Conservation (phyloP, 2,888 invertebrate species). For the Synanthedon andrenaeformis region DNA sequence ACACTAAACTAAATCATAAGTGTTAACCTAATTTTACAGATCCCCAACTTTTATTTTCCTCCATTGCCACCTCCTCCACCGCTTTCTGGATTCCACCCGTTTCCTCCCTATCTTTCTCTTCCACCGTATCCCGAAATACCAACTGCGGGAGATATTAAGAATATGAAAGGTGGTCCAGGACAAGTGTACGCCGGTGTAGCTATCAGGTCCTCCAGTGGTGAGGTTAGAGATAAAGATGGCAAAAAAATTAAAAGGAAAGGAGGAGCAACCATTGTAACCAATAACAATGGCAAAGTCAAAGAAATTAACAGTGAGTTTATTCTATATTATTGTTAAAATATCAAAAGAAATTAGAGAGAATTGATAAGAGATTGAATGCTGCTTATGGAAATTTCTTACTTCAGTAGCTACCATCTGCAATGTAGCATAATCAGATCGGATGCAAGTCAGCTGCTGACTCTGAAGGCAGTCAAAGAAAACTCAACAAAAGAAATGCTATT, state of each 20-base stretch:
- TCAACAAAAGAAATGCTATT: too few species aligned
- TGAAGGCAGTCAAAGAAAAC: too few species aligned
- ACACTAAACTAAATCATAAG: background rate
- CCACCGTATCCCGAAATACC: conserved; percentile 6
- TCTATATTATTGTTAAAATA: background rate
- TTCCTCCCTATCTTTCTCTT: conserved; percentile 12
- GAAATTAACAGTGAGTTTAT: conserved; percentile 12
- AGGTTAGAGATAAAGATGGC: background rate
- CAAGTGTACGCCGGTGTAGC: conserved; percentile 19
- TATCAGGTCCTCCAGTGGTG: conserved; percentile 13
- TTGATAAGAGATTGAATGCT: background rate
- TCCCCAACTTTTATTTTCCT: conserved; percentile 12
- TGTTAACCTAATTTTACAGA: conserved; percentile 5
- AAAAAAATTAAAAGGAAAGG: conserved; percentile 11
- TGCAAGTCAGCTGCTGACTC: too few species aligned
- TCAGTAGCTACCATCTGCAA: too few species aligned
- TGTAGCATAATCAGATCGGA: too few species aligned
- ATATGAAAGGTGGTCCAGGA: conserved; percentile 14
- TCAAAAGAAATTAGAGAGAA: background rate
- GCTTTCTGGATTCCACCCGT: conserved; percentile 5
- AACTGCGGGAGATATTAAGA: conserved; percentile 17
- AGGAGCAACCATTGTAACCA: conserved; percentile 18
- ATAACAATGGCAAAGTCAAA: conserved; percentile 21
- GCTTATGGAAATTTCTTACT: too few species aligned
- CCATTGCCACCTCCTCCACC: conserved; percentile 5